Base-by-base conservation (phyloP, 2,888 invertebrate species). In the Hemithea aestivaria region DNA sequence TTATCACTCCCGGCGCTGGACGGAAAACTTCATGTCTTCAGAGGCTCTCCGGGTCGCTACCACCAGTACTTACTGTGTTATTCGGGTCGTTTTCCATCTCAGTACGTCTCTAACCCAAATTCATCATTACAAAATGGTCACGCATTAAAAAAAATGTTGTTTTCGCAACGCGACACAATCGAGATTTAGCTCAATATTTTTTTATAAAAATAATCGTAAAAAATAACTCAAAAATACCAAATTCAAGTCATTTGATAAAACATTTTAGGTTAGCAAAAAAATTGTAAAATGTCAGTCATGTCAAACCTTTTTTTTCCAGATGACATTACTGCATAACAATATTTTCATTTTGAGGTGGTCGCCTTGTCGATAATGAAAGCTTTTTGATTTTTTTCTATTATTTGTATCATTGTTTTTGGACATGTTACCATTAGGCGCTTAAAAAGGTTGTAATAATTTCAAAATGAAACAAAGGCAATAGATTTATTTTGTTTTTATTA, bases 261-360 rank as follows among this genome's bases (percentile, higher is more conserved):
- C 87, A 87, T 87, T 87, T 87, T 87, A 84, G 85, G 87, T 87
- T 85, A 87, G 83, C 84, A 84, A 87, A 87, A 84, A 84, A 83
- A 83, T 83, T 63, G 77, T 85, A 79, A 67, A 79, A 73, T 85
- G 85, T 83, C 87, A 80, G 74, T 60, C 78, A 83, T 84, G 85
- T 83, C 84, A 84, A 68, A 87, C 85, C 85, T 87, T 87, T 84
- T 85, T 87, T 80, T 84, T 87, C 83, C 82, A 77, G 69, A 58
- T 85, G 85, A 81, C 87, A 84, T 84, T 78, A 76, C 79, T 73
- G 67, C 71, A 77, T 71, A 84, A 58, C 70, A 84, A 63, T 76
- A 87, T 85, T 85, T 82, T 82, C 85, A 87, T 85, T 78, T 74
- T 75, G 71, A 72, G 66, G 32, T 71, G 68, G 74, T 72, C 73